Conservation (phyloP, 2,888 invertebrate species). For the Eurytoma californica region DNA sequence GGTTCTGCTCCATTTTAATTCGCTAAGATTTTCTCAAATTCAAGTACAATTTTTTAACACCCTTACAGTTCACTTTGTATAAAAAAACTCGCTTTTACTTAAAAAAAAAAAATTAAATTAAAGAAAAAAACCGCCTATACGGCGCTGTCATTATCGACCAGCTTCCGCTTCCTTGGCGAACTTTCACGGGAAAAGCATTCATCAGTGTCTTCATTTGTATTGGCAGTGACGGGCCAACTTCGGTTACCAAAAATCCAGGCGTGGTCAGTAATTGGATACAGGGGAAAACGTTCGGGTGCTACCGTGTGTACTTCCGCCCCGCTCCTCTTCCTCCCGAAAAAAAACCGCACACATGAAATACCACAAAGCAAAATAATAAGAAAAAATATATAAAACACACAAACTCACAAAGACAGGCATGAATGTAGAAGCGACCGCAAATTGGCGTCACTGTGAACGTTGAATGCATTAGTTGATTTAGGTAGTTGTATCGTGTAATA, state of each 20-base stretch:
- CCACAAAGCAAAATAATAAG: slow-evolving; percentile 10
- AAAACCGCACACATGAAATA: neutral
- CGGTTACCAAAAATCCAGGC: slow-evolving; percentile 17
- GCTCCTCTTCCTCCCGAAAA: slow-evolving; percentile 1
- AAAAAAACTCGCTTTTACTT: neutral
- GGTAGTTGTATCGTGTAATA: slow-evolving; percentile 60
- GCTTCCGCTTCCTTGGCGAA: slow-evolving; percentile 12
- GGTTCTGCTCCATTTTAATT: no score
- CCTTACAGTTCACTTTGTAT: neutral
- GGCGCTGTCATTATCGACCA: neutral
- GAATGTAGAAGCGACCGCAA: slow-evolving; percentile 42
- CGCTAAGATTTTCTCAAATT: no score
- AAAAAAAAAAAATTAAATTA: no score
- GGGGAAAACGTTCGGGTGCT: slow-evolving; percentile 52
- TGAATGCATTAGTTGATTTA: slow-evolving; percentile 56
- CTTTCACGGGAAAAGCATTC: slow-evolving; percentile 14
- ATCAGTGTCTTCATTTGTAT: slow-evolving; percentile 27
- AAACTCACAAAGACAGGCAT: slow-evolving; percentile 40
- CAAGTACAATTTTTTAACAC: neutral
- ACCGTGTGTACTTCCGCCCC: slow-evolving; percentile 51
- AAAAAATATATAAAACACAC: slow-evolving; percentile 38
- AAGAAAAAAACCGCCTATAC: neutral
- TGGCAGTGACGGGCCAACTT: slow-evolving; percentile 33
- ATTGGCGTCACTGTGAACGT: slow-evolving; percentile 46
- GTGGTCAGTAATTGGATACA: slow-evolving; percentile 29